Base-by-base conservation (phyloP, 2,113 vertebrate species). In the Columbina picui region DNA sequence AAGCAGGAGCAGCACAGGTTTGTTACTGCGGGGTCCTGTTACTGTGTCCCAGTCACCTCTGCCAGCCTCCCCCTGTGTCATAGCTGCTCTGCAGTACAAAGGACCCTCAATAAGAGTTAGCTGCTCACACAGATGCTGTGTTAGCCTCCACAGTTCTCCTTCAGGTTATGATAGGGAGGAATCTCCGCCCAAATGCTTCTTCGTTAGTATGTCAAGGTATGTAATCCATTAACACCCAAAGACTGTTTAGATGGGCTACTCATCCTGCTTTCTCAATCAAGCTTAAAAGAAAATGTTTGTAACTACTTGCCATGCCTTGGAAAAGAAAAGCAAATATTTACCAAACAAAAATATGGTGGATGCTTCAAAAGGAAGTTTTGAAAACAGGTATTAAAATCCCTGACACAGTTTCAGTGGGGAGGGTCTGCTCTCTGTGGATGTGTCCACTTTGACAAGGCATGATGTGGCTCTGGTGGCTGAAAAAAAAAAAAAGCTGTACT, bases 1-100 rank as follows among this genome's bases (percentile, higher is more conserved):
- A 50, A 82, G 13, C 29, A 64, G 15, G 10, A 69, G 5, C 56
- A 61, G 32, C 21, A n/a, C n/a, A 70, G 4, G 19, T 5, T 82
- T 4, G 0, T 49, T 43, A 23, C 39, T 84, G 26, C 0, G 0
- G 25, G 16, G 8, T 26, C 20, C 57, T 7, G 0, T 53, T 49
- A 7, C 26, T 41, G 6, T 34, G 34, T 63, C 38, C 9, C 2
- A 11, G 22, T 5, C 29, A 30, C 7, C 26, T 55, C 60, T 75
- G 74, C 60, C 65, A 73, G 36, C 15, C 23, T 57, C 67, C 41
- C 50, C 12, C 34, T 71, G 56, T 36, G 52, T 34, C 1, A 1
- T 60, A 84, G 43, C 25, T 56, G 59, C 41, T 78, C 25, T 89
- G 77, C 60, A 63, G 47, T 25, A 34, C 15, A 45, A 63, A 55